A percentile compares a stretch with the other conserved stretches of the same genome.
Conservation (phyloP, 2,797 vertebrate genomes). For the Cuniculus paca region DNA sequence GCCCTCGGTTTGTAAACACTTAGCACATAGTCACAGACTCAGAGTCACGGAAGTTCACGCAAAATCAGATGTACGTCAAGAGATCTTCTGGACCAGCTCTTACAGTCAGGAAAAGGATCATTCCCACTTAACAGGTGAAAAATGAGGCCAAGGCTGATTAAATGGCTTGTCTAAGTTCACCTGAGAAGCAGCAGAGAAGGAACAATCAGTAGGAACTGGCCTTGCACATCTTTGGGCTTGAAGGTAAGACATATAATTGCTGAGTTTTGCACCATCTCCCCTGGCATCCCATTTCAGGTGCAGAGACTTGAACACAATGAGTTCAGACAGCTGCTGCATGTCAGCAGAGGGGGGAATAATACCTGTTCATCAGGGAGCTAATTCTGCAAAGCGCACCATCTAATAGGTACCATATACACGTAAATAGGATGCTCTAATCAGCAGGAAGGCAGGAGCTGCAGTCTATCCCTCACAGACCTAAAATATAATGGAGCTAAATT, state of each 20-base stretch:
- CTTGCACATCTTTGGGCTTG: background rate
- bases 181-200: background rate
- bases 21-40: background rate
- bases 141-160: background rate
- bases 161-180: background rate
- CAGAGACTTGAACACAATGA: constrained; percentile 50
- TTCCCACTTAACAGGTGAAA: constrained; percentile 24
- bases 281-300: background rate
- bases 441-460: constrained; percentile 58
- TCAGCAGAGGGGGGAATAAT: constrained; percentile 70
- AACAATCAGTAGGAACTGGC: background rate
- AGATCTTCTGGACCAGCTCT: background rate
- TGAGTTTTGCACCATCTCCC: constrained; percentile 16
- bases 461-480: constrained; percentile 73
- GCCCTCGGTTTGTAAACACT: background rate
- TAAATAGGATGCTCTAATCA: constrained; percentile 76
- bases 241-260: background rate
- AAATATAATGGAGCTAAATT: constrained; percentile 76
- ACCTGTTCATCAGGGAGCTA: constrained; percentile 76
- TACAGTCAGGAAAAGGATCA: background rate
- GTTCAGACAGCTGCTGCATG: constrained; percentile 65
- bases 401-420: constrained; percentile 58
- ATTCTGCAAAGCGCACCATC: constrained; percentile 69
- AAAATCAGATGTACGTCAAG: background rate
- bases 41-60: background rate